Percentiles rank a stretch among this genome's conserved stretches.
phyloP scores from a whole-genome alignment of 1,140 invertebrate genomes.

The Delia radicum region DNA sequence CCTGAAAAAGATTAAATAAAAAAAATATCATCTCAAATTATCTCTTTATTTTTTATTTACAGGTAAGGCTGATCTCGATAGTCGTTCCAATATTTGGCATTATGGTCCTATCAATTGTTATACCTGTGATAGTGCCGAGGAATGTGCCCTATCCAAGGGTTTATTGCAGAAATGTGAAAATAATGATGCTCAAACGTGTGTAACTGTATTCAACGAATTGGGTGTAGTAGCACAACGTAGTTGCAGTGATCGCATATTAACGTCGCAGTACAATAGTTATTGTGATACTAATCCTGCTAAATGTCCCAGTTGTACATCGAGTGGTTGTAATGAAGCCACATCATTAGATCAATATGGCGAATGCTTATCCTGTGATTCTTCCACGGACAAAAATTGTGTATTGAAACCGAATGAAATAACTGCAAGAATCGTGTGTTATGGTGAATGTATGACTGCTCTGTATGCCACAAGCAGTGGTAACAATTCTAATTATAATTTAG shows the following conservation, averaged over 20 bases:
- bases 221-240: neutral
- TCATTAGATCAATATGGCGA: neutral
- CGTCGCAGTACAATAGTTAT: constrained; percentile 6
- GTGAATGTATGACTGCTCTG: constrained; percentile 7
- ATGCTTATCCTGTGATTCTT: constrained; percentile 12
- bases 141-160: constrained; percentile 35
- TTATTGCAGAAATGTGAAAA: constrained; percentile 19
- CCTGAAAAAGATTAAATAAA: neutral
- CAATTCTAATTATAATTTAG: constrained; percentile 35
- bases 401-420: neutral
- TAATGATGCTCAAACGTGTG: constrained; percentile 2
- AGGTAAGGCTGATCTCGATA: neutral
- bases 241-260: constrained; percentile 12
- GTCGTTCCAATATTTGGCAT: constrained; percentile 36
- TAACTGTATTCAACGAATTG: constrained; percentile 11
- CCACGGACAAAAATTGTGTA: neutral
- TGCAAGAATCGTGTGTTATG: neutral
- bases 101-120: constrained; percentile 45
- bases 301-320: constrained; percentile 4
- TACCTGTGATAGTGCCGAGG: constrained; percentile 32
- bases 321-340: neutral
- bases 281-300: neutral
- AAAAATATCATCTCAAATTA: neutral
- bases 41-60: neutral
- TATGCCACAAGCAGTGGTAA: constrained; percentile 28